Evolutionary conservation across 92 coral and sea anemone genomes (phyloP), one percentile per base, ranked within the genome.

Genomic region (Palythoa caribaeorum): DNA sequence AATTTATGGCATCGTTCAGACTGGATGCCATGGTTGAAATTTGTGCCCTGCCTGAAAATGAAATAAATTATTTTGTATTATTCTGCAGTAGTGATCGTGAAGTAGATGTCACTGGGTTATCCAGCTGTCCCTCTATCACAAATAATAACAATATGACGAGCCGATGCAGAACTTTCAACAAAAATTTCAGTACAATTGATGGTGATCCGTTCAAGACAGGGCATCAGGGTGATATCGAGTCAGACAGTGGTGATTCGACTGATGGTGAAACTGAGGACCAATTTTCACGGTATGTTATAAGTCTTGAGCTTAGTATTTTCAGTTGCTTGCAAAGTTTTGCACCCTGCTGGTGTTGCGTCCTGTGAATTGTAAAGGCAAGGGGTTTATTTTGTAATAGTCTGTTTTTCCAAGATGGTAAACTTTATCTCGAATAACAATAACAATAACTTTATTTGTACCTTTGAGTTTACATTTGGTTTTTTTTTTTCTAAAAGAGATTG

Each of bases 21-120:
- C 44, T 8, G 12, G 66, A 21, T 77, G 68, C 17, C 68, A 15
- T 77, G 50, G 68, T 77, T 77, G 83, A 54, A 51, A 52, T 52
- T 77, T 77, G 81, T n/a, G 38, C 62, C 62, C 66, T 77, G 68
- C 20, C 65, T 77, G 68, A 44, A 44, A 44, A 44, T 44, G 48
- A 53, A 77, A 28, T 28, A 7, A 52, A 77, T 53, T 77, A 52
- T 52, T 28, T 77, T 52, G 48, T 77, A 11, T 77, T 54, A 36
- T 77, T 77, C 21, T 77, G 71, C 70, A 78, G 50, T 55, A 55
- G 83, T 78, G 70, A 55, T 37, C 21, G 51, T 55, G 70, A 78
- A 78, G 83, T 78, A 55, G 68, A 78, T 78, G 55, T 78, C 83
- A 78, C 83, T 54, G 83, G 80, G 21, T 54, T 77, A 77, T 77